A percentile compares a stretch with the other conserved stretches of the same genome.
These are phyloP conservation scores for Macroglossus sobrinus DNA, from an alignment of 2,113 vertebrate species.

Conservation along the genomic window DNA sequence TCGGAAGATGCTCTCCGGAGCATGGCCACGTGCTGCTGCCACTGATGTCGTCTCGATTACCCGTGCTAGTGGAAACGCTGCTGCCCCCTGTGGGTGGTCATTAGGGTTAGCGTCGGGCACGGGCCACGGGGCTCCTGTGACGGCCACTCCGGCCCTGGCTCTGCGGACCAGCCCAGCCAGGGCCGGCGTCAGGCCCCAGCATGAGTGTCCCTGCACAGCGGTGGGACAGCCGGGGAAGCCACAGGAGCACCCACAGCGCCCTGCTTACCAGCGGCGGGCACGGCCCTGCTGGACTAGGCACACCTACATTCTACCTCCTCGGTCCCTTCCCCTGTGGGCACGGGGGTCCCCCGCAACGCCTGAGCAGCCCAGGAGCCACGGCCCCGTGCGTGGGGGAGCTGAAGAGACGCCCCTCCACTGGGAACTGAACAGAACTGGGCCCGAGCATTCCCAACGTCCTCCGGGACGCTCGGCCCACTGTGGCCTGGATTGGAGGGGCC, in stretches of 20 bases:
- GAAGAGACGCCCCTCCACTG: neutral
- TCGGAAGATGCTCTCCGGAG: conserved; percentile 21
- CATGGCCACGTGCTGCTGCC: neutral
- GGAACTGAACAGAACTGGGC: neutral
- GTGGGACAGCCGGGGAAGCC: no score
- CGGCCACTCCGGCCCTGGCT: neutral
- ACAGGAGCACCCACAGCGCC: neutral
- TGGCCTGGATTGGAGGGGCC: neutral
- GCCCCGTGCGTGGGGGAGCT: rapidly evolving
- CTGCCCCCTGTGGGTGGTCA: neutral
- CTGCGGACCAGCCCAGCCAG: neutral
- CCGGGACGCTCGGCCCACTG: rapidly evolving
- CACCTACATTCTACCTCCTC: rapidly evolving
- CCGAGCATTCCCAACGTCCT: neutral
- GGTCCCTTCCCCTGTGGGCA: neutral
- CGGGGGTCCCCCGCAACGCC: neutral
- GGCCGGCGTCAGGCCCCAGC: neutral
- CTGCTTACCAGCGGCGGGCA: neutral
- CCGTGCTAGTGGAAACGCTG: neutral
- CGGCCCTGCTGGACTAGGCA: neutral
- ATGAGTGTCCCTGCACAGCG: rapidly evolving
- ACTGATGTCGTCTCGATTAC: conserved; percentile 33
- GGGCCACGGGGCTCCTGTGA: rapidly evolving
- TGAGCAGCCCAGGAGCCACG: neutral
- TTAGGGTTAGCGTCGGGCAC: neutral